Conservation (phyloP, 2,113 vertebrate genomes). For the Halichoerus grypus region DNA sequence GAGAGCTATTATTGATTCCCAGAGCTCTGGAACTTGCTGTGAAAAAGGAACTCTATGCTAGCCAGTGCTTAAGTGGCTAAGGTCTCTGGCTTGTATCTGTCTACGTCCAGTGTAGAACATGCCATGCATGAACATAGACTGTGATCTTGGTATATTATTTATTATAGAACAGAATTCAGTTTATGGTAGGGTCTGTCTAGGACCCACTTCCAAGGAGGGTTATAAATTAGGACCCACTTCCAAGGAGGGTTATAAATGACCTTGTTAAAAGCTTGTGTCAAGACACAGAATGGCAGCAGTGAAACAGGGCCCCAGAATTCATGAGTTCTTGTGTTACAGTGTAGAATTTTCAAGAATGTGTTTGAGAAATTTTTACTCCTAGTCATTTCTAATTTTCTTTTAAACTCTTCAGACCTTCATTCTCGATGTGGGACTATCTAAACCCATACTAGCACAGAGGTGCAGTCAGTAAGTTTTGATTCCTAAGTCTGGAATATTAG, state of each 20-base stretch:
- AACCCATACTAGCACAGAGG: constrained; percentile 73
- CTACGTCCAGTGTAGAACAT: constrained; percentile 34
- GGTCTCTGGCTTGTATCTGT: constrained; percentile 59
- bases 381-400: constrained; percentile 77
- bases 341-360: constrained; percentile 62
- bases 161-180: constrained; percentile 46
- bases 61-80: constrained; percentile 52
- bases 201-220: background rate
- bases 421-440: constrained; percentile 73
- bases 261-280: constrained; percentile 17
- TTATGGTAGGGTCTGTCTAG: constrained; percentile 47
- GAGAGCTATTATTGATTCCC: background rate
- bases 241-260: constrained; percentile 34
- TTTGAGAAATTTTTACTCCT: constrained; percentile 65
- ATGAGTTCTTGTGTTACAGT: constrained; percentile 63
- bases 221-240: constrained; percentile 36
- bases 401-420: constrained; percentile 77
- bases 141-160: constrained; percentile 37
- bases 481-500: constrained; percentile 75
- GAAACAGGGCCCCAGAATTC: background rate
- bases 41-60: constrained; percentile 47
- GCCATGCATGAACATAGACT: constrained; percentile 15
- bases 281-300: constrained; percentile 18
- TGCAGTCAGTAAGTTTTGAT: constrained; percentile 79
- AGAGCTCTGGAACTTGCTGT: constrained; percentile 49